Conservation (phyloP, 2,797 vertebrate species). For the Siniperca scherzeri region DNA sequence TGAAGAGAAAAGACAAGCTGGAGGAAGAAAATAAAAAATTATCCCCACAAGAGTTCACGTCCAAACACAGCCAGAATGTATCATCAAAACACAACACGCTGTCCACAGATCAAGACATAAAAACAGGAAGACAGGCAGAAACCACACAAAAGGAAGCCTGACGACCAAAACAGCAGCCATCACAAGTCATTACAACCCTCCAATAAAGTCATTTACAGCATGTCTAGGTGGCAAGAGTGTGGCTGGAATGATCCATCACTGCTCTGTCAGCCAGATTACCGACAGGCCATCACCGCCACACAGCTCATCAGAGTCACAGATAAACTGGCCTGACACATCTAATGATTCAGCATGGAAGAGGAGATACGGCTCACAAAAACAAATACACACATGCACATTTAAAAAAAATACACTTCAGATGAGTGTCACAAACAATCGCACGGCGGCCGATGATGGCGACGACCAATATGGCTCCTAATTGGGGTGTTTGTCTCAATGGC, state of each 20-base stretch:
- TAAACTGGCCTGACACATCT: slow-evolving; percentile 69
- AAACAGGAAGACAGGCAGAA: slow-evolving; percentile 14
- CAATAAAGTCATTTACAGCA: slow-evolving; percentile 56
- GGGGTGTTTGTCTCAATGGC: slow-evolving; percentile 51
- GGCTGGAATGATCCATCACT: slow-evolving; percentile 66
- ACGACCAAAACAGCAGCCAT: slow-evolving; percentile 41
- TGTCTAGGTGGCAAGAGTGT: slow-evolving; percentile 34
- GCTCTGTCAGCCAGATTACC: slow-evolving; percentile 59
- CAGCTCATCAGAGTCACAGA: slow-evolving; percentile 53
- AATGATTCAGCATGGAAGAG: slow-evolving; percentile 58
- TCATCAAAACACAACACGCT: slow-evolving; percentile 22
- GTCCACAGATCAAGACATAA: slow-evolving; percentile 23
- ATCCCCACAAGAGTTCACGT: slow-evolving; percentile 16
- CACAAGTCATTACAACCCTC: slow-evolving; percentile 51
- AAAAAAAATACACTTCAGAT: slow-evolving; percentile 31
- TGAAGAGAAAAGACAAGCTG: slow-evolving; percentile 29
- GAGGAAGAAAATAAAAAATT: not conserved
- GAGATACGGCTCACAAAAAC: slow-evolving; percentile 31
- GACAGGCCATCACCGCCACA: slow-evolving; percentile 33
- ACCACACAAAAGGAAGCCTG: slow-evolving; percentile 26
- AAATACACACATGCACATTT: slow-evolving; percentile 24
- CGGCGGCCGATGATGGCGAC: slow-evolving; percentile 23
- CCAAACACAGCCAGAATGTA: not conserved
- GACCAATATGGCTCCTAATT: slow-evolving; percentile 57
- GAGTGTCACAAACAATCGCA: slow-evolving; percentile 65